Evolutionary conservation across 2,888 invertebrate species (phyloP), one percentile per base, ranked within the genome.

Genomic region (Gasteruption jaculator): DNA sequence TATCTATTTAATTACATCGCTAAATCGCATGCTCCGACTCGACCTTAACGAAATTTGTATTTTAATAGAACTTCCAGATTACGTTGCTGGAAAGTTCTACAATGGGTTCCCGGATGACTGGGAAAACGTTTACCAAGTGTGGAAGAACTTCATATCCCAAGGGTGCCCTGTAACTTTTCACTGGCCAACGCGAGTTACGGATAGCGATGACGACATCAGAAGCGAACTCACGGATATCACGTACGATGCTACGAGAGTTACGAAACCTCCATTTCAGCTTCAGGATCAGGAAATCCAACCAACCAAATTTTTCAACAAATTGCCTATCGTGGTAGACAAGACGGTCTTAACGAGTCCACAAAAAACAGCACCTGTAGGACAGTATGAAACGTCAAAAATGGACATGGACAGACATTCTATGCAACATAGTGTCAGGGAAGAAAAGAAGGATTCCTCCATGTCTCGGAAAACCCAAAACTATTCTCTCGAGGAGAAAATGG

Each of bases 61-160:
- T 26, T 25, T 19, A n/a, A 24, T 27, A 68, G 68, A 57, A 43
- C 43, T 70, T 14, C 70, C 70, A 1, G 57, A 58, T 5, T 70
- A 65, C 43, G 50, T 69, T 5, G 43, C 58, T 3, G 57, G 52
- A 3, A 70, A 68, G 52, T 70, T 70, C 53, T 50, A 45, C 32
- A 61, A 65, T 38, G 70, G 68, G n/a, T 70, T 70, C 50, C 70
- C 70, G 2, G 63, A 67, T 21, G 68, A 70, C 36, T 70, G 70
- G 70, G 52, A 63, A 35, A 65, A 68, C 39, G 59, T 70, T 37
- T 39, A 52, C 41, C 56, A 61, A 38, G 24, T 69, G 7, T 70
- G 70, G 69, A 54, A 41, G n/a, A 50, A 50, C 29, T 70, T 52
- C 24, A 27, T 59, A 8, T 41, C 35, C 4, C 37, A 49, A 32